Evolutionary conservation across 2,888 invertebrate species (phyloP).

Genomic region (Blomia tropicalis): DNA sequence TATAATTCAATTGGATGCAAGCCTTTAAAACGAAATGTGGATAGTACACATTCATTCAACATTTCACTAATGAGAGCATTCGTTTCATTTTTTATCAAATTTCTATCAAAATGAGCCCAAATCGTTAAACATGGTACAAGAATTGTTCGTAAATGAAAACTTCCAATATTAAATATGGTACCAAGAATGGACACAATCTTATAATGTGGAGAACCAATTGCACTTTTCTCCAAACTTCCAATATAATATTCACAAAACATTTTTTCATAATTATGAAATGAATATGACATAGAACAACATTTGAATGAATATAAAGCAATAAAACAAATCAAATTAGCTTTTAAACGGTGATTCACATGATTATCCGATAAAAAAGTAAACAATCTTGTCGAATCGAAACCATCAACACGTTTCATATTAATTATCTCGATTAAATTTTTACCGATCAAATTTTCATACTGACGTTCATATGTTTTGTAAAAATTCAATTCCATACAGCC

Average conservation of each 20-base stretch:
- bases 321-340: background rate
- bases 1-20: background rate
- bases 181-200: background rate
- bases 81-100: background rate
- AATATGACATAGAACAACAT: background rate
- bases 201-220: background rate
- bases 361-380: background rate
- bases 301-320: background rate
- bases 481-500: background rate
- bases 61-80: background rate
- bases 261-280: background rate
- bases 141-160: background rate
- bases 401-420: background rate
- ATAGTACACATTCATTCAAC: background rate
- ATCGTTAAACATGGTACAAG: background rate
- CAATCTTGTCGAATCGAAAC: background rate
- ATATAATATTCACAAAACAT: background rate
- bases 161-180: background rate
- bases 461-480: background rate
- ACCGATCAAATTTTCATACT: background rate
- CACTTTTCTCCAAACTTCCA: background rate
- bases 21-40: background rate
- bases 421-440: background rate
- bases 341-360: too few relatives aligned
- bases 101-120: background rate